Evolutionary conservation across 2,888 invertebrate species (phyloP).

Genomic region (Caenorhabditis imperialis): DNA sequence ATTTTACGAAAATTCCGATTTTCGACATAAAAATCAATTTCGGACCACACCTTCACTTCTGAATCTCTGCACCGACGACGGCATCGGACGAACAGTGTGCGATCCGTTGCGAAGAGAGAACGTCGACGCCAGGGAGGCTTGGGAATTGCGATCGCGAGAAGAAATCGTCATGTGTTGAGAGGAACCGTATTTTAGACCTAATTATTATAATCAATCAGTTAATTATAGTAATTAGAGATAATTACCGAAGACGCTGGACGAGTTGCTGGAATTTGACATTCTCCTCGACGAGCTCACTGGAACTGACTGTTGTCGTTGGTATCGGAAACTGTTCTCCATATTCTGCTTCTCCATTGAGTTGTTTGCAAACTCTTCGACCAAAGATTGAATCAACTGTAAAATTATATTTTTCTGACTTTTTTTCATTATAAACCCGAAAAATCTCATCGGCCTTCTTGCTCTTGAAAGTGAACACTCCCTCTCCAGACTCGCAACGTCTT

Average conservation of each 20-base stretch:
- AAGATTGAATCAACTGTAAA: conserved; percentile 64
- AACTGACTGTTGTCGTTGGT: conserved; percentile 51
- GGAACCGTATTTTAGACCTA: conserved; percentile 27
- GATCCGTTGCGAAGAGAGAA: conserved; percentile 40
- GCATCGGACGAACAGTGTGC: conserved; percentile 47
- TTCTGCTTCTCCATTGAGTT: conserved; percentile 54
- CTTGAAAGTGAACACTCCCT: conserved; percentile 76
- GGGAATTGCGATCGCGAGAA: conserved; percentile 37
- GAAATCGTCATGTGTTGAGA: conserved; percentile 28
- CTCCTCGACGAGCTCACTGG: conserved; percentile 40
- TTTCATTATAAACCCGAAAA: conserved; percentile 63
- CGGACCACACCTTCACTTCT: conserved; percentile 67
- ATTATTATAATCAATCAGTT: neutral
- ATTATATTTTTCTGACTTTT: neutral
- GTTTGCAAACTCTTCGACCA: conserved; percentile 65
- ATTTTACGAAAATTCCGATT: too few relatives aligned
- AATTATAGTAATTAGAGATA: neutral
- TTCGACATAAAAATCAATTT: neutral
- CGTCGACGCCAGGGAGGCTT: conserved; percentile 55
- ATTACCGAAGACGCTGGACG: conserved; percentile 30
- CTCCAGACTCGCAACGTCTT: conserved; percentile 74
- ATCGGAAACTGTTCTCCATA: conserved; percentile 39
- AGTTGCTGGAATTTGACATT: conserved; percentile 42
- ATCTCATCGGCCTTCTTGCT: conserved; percentile 74
- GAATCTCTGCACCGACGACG: conserved; percentile 70